phyloP scores from a whole-genome alignment of 2,113 vertebrate species.

The Rallus limicola region DNA sequence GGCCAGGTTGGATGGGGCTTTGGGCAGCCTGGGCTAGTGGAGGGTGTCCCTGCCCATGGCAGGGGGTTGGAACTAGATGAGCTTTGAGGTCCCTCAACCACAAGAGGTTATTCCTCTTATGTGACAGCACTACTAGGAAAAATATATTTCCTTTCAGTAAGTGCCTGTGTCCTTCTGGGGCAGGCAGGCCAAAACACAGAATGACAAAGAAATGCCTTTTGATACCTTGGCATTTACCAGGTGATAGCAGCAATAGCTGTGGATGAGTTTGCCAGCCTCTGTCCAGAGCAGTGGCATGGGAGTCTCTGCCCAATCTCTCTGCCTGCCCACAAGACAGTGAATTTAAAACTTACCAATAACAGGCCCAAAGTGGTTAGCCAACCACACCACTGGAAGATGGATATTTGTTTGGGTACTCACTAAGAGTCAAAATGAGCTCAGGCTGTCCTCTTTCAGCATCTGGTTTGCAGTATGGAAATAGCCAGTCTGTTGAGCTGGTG shows the following conservation, averaged over 20 bases:
- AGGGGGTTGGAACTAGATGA: too few species aligned
- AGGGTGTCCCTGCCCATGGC: too few species aligned
- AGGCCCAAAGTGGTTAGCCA: neutral
- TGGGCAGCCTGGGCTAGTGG: too few species aligned
- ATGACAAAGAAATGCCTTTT: neutral
- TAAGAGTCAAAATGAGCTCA: neutral
- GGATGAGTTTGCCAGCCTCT: neutral
- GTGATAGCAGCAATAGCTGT: neutral
- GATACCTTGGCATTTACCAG: neutral
- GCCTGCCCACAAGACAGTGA: neutral
- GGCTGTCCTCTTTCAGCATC: neutral
- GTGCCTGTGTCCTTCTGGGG: neutral
- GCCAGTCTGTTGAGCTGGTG: neutral
- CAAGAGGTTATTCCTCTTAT: neutral
- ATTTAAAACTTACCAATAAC: neutral
- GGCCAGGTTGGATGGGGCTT: too few species aligned
- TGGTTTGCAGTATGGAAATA: neutral
- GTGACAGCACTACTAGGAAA: neutral
- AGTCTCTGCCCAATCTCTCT: neutral
- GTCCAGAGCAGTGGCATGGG: neutral
- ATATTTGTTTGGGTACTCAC: neutral
- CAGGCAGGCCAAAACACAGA: neutral
- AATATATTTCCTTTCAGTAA: neutral
- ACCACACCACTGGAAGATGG: neutral
- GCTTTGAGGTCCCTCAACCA: too few species aligned